These are phyloP conservation scores for Poecilia wingei DNA, from an alignment of 2,797 vertebrate genomes.

Conservation along the genomic window DNA sequence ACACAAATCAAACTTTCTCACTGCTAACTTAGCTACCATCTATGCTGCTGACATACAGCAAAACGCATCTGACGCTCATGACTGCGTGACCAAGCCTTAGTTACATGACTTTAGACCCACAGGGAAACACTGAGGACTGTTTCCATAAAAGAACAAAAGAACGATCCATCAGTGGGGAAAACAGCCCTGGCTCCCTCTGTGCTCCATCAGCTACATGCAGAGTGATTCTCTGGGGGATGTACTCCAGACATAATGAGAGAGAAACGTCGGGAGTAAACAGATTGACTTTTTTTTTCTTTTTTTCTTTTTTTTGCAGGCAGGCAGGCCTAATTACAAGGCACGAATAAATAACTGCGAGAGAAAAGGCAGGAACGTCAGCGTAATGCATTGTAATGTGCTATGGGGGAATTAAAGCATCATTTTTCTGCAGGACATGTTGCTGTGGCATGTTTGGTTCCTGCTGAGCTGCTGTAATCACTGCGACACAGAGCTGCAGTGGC, in stretches of 20 bases:
- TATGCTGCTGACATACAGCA: conserved; percentile 12
- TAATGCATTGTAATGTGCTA: conserved; percentile 72
- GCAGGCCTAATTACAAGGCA: conserved; percentile 77
- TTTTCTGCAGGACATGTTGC: conserved; percentile 61
- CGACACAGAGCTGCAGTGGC: conserved; percentile 20
- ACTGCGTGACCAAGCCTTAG: conserved; percentile 28
- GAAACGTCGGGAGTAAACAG: conserved; percentile 76
- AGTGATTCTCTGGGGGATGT: conserved; percentile 65
- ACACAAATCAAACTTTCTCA: background rate
- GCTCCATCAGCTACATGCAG: conserved; percentile 63
- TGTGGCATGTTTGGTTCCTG: conserved; percentile 48
- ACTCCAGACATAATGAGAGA: conserved; percentile 78
- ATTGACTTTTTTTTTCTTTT: conserved; percentile 69
- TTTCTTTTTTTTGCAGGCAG: conserved; percentile 48
- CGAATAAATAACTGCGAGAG: conserved; percentile 75
- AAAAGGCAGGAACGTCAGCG: conserved; percentile 55
- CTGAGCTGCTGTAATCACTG: conserved; percentile 32
- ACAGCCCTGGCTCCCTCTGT: conserved; percentile 45
- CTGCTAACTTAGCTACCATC: conserved; percentile 4
- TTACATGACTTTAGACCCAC: conserved; percentile 43
- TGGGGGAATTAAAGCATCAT: conserved; percentile 65
- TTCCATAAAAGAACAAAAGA: conserved; percentile 61
- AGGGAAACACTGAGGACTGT: conserved; percentile 31
- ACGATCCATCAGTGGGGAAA: conserved; percentile 63
- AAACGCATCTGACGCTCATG: conserved; percentile 13